Evolutionary conservation across 1,140 invertebrate species (phyloP).

Genomic region (Drosophila pachea): DNA sequence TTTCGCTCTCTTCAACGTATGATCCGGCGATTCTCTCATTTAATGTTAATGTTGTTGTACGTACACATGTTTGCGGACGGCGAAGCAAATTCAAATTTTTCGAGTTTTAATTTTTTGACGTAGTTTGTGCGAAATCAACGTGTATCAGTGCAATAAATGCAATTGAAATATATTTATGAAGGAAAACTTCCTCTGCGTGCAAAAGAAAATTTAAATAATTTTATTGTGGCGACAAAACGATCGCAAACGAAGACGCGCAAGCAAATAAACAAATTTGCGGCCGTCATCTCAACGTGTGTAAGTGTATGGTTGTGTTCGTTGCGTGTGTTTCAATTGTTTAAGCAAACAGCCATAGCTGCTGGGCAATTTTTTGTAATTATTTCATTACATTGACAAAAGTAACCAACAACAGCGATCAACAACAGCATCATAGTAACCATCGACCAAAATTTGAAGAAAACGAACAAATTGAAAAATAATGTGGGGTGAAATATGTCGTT

Average conservation of each 20-base stretch:
- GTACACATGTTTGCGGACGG: constrained; percentile 46
- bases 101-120: constrained; percentile 28
- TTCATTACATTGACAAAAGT: constrained; percentile 31
- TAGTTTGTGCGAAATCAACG: constrained; percentile 23
- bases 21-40: constrained; percentile 43
- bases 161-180: constrained; percentile 22
- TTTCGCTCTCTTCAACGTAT: constrained; percentile 11
- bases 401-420: constrained; percentile 8
- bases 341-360: constrained; percentile 37
- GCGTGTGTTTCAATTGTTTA: constrained; percentile 57
- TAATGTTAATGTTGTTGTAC: constrained; percentile 49
- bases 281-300: constrained; percentile 30
- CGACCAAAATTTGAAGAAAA: constrained; percentile 1
- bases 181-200: not conserved
- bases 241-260: constrained; percentile 34
- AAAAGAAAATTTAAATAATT: constrained; percentile 16
- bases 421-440: constrained; percentile 6
- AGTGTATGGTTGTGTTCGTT: constrained; percentile 21
- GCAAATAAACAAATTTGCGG: constrained; percentile 48
- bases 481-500: not conserved
- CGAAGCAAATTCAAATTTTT: constrained; percentile 39
- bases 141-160: constrained; percentile 28
- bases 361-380: constrained; percentile 33
- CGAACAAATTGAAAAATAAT: not conserved
- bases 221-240: constrained; percentile 31